Conservation (phyloP, 2,888 invertebrate species). For the Cosmia trapezina region DNA sequence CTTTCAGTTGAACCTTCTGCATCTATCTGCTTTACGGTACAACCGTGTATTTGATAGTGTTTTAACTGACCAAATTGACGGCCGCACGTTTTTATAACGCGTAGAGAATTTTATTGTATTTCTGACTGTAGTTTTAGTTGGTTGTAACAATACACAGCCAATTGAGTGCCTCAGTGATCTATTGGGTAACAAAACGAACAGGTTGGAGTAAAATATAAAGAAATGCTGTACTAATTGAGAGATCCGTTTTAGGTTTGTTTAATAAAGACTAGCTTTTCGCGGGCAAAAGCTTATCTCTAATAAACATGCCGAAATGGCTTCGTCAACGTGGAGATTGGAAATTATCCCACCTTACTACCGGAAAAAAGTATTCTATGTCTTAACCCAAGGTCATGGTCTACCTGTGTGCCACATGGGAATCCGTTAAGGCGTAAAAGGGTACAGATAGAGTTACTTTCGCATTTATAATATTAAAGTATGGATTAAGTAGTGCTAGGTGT, state of each 20-base stretch:
- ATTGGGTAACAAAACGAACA: constrained; percentile 28
- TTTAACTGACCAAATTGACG: constrained; percentile 46
- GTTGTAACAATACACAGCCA: constrained; percentile 34
- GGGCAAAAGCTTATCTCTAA: background rate
- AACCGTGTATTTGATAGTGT: constrained; percentile 40
- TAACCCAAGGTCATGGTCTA: too few relatives aligned
- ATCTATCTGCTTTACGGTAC: background rate
- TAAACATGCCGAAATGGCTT: background rate
- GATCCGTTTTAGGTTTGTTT: background rate
- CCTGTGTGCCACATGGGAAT: too few relatives aligned
- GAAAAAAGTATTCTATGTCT: background rate
- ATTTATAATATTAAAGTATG: background rate
- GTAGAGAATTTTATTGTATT: constrained; percentile 49
- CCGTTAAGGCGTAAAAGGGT: background rate
- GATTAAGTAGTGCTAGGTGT: background rate
- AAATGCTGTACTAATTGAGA: constrained; percentile 15
- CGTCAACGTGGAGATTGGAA: background rate
- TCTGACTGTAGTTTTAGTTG: constrained; percentile 27
- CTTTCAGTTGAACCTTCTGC: constrained; percentile 18
- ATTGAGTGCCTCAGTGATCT: constrained; percentile 19
- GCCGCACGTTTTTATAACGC: constrained; percentile 41
- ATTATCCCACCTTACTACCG: background rate
- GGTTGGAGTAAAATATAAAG: background rate
- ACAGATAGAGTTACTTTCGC: background rate
- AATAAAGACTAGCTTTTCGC: background rate